Percentiles rank a stretch among this genome's conserved stretches.
phyloP scores from a whole-genome alignment of 1,140 invertebrate species.

The Sogatella furcifera region DNA sequence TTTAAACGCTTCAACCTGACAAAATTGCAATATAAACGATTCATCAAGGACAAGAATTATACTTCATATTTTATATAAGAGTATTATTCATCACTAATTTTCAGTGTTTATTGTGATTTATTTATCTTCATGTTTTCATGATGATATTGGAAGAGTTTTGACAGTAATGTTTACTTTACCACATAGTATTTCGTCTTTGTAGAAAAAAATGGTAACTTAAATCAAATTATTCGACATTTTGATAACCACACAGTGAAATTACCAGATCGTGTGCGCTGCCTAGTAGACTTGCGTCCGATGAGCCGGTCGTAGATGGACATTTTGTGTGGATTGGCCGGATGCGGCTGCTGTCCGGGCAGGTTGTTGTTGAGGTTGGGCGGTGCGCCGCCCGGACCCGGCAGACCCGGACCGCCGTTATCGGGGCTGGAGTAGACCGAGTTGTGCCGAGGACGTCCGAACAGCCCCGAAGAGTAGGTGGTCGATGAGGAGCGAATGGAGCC shows the following conservation, averaged over 20 bases:
- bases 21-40: too few species aligned
- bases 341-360: constrained; percentile 6
- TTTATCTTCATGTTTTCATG: too few species aligned
- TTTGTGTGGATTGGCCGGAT: constrained; percentile 38
- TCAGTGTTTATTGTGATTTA: too few species aligned
- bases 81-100: too few species aligned
- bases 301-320: constrained; percentile 70
- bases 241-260: neutral
- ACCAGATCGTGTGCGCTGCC: constrained; percentile 22
- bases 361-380: neutral
- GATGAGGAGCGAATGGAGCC: constrained; percentile 70
- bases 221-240: neutral
- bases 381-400: constrained; percentile 27
- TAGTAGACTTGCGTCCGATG: constrained; percentile 62
- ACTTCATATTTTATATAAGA: too few species aligned
- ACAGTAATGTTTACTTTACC: too few species aligned
- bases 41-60: too few species aligned
- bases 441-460: constrained; percentile 57
- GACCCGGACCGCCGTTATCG: constrained; percentile 45
- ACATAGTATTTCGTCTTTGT: too few species aligned
- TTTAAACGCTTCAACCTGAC: too few species aligned
- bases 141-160: too few species aligned
- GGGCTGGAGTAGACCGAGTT: constrained; percentile 66
- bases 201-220: too few species aligned
- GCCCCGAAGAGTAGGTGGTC: constrained; percentile 69